A percentile compares a stretch with the other conserved stretches of the same genome.
Conservation (phyloP, 2,113 vertebrate genomes). For the Neolamprologus variostigma region DNA sequence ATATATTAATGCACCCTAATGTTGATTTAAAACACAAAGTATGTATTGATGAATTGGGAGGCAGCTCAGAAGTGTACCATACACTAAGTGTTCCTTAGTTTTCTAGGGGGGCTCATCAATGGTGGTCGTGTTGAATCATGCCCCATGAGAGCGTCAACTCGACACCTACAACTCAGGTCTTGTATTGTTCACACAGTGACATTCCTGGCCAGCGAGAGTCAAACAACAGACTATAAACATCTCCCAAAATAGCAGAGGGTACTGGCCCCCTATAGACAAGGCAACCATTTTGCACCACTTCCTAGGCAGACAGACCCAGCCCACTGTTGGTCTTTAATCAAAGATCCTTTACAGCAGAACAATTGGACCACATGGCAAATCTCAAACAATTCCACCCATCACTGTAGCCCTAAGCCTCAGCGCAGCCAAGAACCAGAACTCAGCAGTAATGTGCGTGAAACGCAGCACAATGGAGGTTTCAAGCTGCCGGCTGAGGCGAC, state of each 20-base stretch:
- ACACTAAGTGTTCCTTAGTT: not conserved
- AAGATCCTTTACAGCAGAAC: constrained; percentile 65
- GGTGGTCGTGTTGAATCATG: not conserved
- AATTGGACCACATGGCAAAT: constrained; percentile 57
- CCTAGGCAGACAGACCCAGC: constrained; percentile 61
- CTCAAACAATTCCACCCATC: constrained; percentile 42
- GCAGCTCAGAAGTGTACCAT: fast-evolving
- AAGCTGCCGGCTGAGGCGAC: not conserved
- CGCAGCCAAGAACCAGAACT: not conserved
- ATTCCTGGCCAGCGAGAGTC: constrained; percentile 19
- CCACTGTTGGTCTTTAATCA: constrained; percentile 59
- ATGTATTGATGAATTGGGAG: not conserved
- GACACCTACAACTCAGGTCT: not conserved
- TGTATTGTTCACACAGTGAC: not conserved
- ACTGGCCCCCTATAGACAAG: constrained; percentile 54
- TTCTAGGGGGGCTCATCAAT: not conserved
- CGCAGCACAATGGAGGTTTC: constrained; percentile 13
- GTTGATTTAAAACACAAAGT: not conserved
- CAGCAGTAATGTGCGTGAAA: constrained; percentile 31
- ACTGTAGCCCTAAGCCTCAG: constrained; percentile 7
- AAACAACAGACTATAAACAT: constrained; percentile 37
- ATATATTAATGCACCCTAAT: not conserved
- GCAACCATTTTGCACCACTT: constrained; percentile 53
- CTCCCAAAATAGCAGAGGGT: constrained; percentile 56
- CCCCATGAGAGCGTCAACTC: not conserved